Base-by-base conservation (phyloP, 2,113 vertebrate genomes). In the Rhynchopsitta pachyrhyncha region DNA sequence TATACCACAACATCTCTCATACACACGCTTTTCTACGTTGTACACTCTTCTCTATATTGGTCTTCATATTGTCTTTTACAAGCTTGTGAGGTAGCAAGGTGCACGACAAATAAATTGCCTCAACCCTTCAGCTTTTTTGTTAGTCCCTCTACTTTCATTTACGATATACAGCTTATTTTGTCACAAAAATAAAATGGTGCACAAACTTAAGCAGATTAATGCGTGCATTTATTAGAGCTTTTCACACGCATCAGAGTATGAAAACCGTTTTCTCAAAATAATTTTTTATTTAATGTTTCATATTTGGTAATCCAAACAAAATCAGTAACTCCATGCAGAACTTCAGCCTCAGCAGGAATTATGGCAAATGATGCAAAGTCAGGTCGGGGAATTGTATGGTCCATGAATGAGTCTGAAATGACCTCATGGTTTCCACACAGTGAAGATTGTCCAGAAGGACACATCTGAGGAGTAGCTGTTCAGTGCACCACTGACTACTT, bases 341-440 rank as follows among this genome's bases (percentile, higher is more conserved):
- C 39, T 19, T 25, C 11, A 67, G 17, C 37, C 57, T 52, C 74
- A 33, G 29, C 37, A 82, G 44, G 62, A 81, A 66, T 50, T 4
- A 18, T 13, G 37, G 31, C 33, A 57, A 59, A 53, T 11, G 13
- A 17, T n/a, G 13, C 70, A 25, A 84, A 46, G 23, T 10, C 1
- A 1, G 9, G 24, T 17, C 1, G 0, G 19, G 4, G 11, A 73
- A 69, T 8, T 7, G 6, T 17, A 39, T 13, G 6, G 23, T 50
- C 14, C 35, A 13, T 18, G 7, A 46, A 3, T 28, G 9, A 11
- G 5, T 23, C 24, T 35, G 35, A 53, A 44, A 59, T 1, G 1
- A n/a, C 19, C 4, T 18, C 7, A 13, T 23, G 22, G 3, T 9
- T 39, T 39, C 22, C 25, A 22, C 17, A 19, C 18, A 59, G 5